phyloP scores from a whole-genome alignment of 2,113 vertebrate species.

The Chamaea fasciata region DNA sequence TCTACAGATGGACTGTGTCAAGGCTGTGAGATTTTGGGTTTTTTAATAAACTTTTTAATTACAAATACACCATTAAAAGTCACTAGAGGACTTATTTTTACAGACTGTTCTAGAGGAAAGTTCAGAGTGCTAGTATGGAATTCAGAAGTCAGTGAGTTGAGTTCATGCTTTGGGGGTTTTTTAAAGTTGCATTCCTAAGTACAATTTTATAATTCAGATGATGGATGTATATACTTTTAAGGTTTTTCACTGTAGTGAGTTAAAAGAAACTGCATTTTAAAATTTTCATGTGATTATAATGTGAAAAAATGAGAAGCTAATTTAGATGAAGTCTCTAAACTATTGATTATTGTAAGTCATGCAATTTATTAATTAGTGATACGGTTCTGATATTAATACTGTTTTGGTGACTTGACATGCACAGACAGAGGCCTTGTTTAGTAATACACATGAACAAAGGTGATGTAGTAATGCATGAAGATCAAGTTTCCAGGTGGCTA shows the following conservation, averaged over 20 bases:
- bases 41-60: neutral
- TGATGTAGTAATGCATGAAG: neutral
- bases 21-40: rapidly evolving
- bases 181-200: neutral
- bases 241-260: neutral
- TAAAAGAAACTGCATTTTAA: neutral
- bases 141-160: neutral
- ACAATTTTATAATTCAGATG: neutral
- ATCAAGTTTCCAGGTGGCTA: conserved; percentile 17
- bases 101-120: neutral
- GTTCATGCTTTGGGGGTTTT: neutral
- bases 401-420: neutral
- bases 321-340: neutral
- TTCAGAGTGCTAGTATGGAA: neutral
- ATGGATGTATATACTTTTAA: neutral
- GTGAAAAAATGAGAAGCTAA: neutral
- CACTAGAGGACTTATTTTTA: neutral
- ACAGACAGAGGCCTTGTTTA: neutral
- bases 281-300: neutral
- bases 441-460: neutral
- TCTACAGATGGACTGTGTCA: neutral
- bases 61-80: neutral
- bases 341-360: neutral
- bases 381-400: neutral
- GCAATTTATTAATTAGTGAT: neutral